These are phyloP conservation scores for Heterodera carotae DNA, from an alignment of 1,140 invertebrate species.

Conservation along the genomic window DNA sequence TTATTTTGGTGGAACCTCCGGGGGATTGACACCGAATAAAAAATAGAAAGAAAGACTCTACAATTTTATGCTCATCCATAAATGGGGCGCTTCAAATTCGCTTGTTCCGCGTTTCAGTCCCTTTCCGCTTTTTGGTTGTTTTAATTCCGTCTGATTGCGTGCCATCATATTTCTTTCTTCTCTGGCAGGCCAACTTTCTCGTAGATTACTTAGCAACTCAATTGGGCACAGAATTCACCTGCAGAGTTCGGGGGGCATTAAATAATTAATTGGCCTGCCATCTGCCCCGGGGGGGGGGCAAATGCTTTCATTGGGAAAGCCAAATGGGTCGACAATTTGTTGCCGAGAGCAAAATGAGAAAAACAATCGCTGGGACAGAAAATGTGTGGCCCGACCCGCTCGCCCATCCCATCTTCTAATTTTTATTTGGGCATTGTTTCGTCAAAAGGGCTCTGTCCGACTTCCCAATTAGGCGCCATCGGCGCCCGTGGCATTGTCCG, in stretches of 20 bases:
- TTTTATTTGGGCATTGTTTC: slow-evolving; percentile 2
- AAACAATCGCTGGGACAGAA: neutral
- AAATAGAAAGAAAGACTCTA: too few species aligned
- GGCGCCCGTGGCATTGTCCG: neutral
- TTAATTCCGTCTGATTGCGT: neutral
- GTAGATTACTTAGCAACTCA: neutral
- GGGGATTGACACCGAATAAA: too few species aligned
- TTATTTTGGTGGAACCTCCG: too few species aligned
- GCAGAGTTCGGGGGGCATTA: neutral
- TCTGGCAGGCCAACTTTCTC: neutral
- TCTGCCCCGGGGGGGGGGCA: neutral
- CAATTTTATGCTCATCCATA: too few species aligned
- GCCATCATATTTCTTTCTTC: neutral
- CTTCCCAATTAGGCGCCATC: neutral
- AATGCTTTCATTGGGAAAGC: neutral
- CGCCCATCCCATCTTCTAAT: neutral
- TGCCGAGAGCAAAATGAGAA: neutral
- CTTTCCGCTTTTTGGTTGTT: neutral
- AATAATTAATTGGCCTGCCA: slow-evolving; percentile 2
- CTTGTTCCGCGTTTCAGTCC: neutral
- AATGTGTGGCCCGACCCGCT: neutral
- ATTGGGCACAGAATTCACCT: neutral
- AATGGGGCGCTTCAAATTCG: too few species aligned
- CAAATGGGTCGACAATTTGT: neutral
- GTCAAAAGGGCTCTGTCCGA: neutral